phyloP scores from a whole-genome alignment of 2,113 vertebrate species.

The Rafetus swinhoei region DNA sequence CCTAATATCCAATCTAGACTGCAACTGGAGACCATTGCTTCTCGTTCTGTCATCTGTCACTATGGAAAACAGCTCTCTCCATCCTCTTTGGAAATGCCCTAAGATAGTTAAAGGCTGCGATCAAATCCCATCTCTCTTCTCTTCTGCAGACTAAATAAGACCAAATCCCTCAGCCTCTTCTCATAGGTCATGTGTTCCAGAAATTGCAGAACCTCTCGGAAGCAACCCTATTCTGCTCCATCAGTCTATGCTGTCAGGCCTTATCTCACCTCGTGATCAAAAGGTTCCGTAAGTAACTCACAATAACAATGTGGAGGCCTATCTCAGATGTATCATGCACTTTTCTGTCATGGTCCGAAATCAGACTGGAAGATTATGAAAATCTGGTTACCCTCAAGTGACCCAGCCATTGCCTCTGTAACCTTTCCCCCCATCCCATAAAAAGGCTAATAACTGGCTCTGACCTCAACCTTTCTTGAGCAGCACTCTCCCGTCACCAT shows the following conservation, averaged over 20 bases:
- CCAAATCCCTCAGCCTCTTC: too few species aligned
- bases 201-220: neutral
- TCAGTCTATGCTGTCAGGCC: neutral
- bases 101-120: too few species aligned
- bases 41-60: too few species aligned
- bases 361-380: neutral
- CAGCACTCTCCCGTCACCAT: neutral
- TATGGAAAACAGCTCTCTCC: too few species aligned
- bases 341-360: neutral
- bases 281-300: neutral
- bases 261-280: neutral
- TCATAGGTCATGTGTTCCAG: neutral
- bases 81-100: too few species aligned
- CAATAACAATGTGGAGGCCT: neutral
- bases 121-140: too few species aligned
- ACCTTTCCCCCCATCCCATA: neutral
- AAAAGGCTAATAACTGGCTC: neutral
- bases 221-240: neutral
- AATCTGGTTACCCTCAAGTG: neutral
- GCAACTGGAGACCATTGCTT: too few species aligned
- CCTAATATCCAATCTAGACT: too few species aligned
- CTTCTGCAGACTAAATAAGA: too few species aligned
- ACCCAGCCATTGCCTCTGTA: neutral
- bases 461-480: neutral
- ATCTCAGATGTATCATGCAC: neutral